These are phyloP conservation scores for Polymixis flavicincta DNA, from an alignment of 2,888 invertebrate species.

Conservation along the genomic window DNA sequence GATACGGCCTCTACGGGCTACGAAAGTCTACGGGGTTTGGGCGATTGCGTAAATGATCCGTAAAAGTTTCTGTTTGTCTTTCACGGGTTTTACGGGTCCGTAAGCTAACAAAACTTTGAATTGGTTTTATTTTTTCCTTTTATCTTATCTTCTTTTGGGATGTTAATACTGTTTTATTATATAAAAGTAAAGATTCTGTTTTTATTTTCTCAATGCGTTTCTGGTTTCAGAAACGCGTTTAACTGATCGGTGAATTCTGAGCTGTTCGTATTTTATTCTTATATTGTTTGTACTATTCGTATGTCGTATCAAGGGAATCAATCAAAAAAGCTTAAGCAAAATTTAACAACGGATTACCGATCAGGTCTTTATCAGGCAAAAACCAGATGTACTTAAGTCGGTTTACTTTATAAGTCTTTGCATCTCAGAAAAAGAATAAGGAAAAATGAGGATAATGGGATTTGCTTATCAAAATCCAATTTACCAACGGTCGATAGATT, in stretches of 20 bases:
- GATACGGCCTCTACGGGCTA: slow-evolving; percentile 11
- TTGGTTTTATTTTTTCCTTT: slow-evolving; percentile 39
- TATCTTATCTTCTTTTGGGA: slow-evolving; percentile 10
- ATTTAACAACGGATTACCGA: background rate
- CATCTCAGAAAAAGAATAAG: slow-evolving; percentile 17
- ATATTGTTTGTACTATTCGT: no score
- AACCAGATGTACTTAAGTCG: background rate
- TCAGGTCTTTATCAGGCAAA: slow-evolving; percentile 7
- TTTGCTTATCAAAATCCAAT: slow-evolving; percentile 55
- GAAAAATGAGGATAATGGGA: slow-evolving; percentile 51
- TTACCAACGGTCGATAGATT: slow-evolving; percentile 51
- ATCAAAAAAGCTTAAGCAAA: background rate
- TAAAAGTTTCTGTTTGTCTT: slow-evolving; percentile 35
- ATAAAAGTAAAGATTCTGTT: background rate
- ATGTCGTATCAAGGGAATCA: background rate
- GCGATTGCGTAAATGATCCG: slow-evolving; percentile 29
- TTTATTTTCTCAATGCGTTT: background rate
- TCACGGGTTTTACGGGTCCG: slow-evolving; percentile 10
- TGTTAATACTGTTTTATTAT: background rate
- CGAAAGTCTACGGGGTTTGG: background rate
- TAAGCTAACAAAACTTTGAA: slow-evolving; percentile 26
- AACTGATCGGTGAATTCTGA: background rate
- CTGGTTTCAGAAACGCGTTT: background rate
- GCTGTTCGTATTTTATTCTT: slow-evolving; percentile 1
- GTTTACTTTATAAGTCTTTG: slow-evolving; percentile 17